Percentiles rank a stretch among this genome's conserved stretches.
phyloP scores from a whole-genome alignment of 2,797 vertebrate species.

The Smutsia gigantea region DNA sequence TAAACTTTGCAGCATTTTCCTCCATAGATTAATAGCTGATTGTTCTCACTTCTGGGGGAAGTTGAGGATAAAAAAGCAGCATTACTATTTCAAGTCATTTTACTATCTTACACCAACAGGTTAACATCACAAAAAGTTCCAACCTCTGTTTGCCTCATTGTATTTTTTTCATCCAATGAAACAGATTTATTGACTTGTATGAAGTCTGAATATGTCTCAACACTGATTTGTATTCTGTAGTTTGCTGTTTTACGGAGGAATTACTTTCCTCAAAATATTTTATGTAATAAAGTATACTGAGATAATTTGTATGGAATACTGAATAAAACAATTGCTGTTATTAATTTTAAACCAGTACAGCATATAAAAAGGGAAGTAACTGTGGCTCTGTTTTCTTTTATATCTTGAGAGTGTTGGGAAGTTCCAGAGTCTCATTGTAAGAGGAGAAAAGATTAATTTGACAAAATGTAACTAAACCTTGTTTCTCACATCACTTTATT shows the following conservation, averaged over 20 bases:
- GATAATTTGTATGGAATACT: slow-evolving; percentile 47
- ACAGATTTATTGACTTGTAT: not conserved
- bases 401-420: not conserved
- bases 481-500: slow-evolving; percentile 47
- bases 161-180: not conserved
- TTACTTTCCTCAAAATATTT: slow-evolving; percentile 48
- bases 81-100: not conserved
- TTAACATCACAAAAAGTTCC: not conserved
- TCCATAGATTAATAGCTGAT: not conserved
- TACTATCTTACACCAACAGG: not conserved
- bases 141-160: not conserved
- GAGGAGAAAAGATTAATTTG: slow-evolving; percentile 45
- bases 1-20: not conserved
- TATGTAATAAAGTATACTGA: not conserved
- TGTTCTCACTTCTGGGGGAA: not conserved
- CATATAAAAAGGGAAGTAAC: not conserved
- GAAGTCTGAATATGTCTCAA: not conserved
- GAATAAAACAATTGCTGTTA: slow-evolving; percentile 33
- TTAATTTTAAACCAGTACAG: not conserved
- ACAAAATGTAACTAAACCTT: slow-evolving; percentile 50
- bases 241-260: not conserved
- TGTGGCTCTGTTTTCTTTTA: slow-evolving; percentile 35
- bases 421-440: slow-evolving; percentile 19
- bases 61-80: not conserved
- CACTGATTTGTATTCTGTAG: not conserved